A percentile compares a stretch with the other conserved stretches of the same genome.
These are phyloP conservation scores for Lucinisca nassula DNA, from an alignment of 2,888 invertebrate species.

Conservation along the genomic window DNA sequence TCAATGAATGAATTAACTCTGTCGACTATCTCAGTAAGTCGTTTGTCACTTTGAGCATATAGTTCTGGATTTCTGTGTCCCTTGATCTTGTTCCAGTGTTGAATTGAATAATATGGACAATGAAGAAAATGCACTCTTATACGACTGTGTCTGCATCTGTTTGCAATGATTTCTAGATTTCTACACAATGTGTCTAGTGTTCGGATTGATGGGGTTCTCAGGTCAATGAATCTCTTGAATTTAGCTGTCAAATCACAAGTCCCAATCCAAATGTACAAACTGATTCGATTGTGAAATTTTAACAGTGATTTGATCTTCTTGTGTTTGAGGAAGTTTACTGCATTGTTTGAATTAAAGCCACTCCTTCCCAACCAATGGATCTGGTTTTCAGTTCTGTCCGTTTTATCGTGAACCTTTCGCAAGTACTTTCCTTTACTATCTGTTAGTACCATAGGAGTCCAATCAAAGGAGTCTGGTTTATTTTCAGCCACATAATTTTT, in stretches of 20 bases:
- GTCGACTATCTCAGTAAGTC: no score
- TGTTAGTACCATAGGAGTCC: constrained; percentile 12
- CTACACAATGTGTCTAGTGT: not conserved
- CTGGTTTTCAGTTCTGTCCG: not conserved
- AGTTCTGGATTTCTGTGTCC: constrained; percentile 20
- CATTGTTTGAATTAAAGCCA: not conserved
- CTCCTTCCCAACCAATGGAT: not conserved
- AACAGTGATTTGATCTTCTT: not conserved
- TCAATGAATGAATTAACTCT: no score
- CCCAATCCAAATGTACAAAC: constrained; percentile 20
- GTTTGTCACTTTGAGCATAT: no score
- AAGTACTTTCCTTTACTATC: constrained; percentile 34
- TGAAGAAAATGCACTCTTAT: constrained; percentile 15
- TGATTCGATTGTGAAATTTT: not conserved
- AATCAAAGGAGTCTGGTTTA: not conserved
- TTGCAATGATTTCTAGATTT: constrained; percentile 4
- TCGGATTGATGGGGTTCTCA: not conserved
- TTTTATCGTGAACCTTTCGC: not conserved
- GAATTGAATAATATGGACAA: constrained; percentile 23
- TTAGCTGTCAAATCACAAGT: constrained; percentile 30
- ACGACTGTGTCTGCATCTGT: no score
- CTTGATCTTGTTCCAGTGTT: constrained; percentile 18
- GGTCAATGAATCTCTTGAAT: no score
- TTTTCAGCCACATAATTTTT: not conserved
- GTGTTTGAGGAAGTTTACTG: not conserved